A percentile compares a stretch with the other conserved stretches of the same genome.
Evolutionary conservation across 2,888 invertebrate genomes (phyloP).

Genomic region (Chaitophorus viminalis): DNA sequence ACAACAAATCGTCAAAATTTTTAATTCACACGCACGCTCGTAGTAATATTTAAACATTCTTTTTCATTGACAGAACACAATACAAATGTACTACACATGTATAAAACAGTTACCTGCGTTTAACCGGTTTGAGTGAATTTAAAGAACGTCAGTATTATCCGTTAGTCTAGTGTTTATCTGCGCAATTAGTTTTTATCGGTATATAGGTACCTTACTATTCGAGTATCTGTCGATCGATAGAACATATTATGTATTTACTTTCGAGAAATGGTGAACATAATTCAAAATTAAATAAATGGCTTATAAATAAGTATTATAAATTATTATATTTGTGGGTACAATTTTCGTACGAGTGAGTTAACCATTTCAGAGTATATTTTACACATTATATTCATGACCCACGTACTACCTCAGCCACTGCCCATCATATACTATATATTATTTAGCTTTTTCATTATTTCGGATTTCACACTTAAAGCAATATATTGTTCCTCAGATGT

Average conservation of each 20-base stretch:
- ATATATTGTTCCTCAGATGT: neutral
- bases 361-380: too few species aligned
- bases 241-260: neutral
- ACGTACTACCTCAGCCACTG: too few species aligned
- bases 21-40: neutral
- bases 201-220: neutral
- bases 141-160: neutral
- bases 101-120: neutral
- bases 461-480: neutral
- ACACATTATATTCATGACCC: too few species aligned
- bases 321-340: too few species aligned
- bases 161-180: neutral
- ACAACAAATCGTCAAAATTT: neutral
- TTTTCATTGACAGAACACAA: neutral
- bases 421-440: too few species aligned
- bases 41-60: neutral
- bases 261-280: neutral
- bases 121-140: constrained; percentile 3
- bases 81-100: neutral
- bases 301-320: too few species aligned
- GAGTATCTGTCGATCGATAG: too few species aligned
- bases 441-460: neutral
- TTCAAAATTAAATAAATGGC: too few species aligned
- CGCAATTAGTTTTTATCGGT: neutral
- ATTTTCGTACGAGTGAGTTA: too few species aligned